Percentiles rank a stretch among this genome's conserved stretches.
Evolutionary conservation across 2,797 vertebrate species (phyloP).

Genomic region (Channallabes apus): DNA sequence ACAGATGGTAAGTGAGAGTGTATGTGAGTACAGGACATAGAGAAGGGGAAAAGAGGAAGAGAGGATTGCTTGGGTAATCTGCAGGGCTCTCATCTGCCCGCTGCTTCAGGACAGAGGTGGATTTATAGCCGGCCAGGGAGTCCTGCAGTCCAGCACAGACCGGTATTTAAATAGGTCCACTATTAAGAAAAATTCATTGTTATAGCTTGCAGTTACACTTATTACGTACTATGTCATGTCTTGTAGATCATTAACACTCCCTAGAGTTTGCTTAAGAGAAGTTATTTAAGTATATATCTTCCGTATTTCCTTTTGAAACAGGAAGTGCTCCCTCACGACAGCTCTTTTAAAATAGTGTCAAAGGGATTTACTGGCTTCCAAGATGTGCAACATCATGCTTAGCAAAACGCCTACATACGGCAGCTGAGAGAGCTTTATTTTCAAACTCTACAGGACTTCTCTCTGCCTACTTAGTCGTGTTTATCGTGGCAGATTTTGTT

Average conservation of each 20-base stretch:
- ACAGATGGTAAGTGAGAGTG: conserved; percentile 82
- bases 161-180: not conserved
- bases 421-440: not conserved
- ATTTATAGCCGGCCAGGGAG: conserved; percentile 24
- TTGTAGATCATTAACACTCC: not conserved
- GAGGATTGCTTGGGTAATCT: conserved; percentile 49
- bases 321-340: not conserved
- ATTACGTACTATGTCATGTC: not conserved
- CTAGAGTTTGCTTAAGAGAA: not conserved
- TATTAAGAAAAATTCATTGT: not conserved
- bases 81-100: conserved; percentile 42
- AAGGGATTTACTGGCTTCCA: not conserved
- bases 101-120: conserved; percentile 27
- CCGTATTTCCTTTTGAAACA: not conserved
- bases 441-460: not conserved
- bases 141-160: not conserved
- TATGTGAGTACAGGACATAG: conserved; percentile 1
- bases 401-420: not conserved
- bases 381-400: not conserved
- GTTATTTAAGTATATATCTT: not conserved
- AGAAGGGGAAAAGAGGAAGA: not conserved
- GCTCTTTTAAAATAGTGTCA: not conserved
- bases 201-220: not conserved
- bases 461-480: not conserved
- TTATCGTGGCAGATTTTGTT: not conserved